phyloP scores from a whole-genome alignment of 2,888 invertebrate genomes.

The Thereva nobilitata region DNA sequence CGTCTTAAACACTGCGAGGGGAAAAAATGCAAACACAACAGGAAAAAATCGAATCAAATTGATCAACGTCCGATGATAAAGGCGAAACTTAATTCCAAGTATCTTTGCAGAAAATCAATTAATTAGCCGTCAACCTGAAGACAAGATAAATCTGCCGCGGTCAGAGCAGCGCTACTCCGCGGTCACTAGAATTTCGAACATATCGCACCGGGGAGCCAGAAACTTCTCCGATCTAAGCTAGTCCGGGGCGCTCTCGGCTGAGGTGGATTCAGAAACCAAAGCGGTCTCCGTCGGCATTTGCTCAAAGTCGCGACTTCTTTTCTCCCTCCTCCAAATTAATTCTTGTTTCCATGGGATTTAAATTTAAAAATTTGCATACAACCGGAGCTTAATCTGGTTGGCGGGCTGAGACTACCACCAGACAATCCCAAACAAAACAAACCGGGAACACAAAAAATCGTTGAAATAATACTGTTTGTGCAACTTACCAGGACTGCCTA shows the following conservation, averaged over 20 bases:
- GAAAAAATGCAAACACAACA: not conserved
- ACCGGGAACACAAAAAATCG: not conserved
- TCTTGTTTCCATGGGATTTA: conserved; percentile 8
- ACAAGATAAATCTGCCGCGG: conserved; percentile 40
- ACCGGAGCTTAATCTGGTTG: conserved; percentile 24
- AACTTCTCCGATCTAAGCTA: not conserved
- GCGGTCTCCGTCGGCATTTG: conserved; percentile 16
- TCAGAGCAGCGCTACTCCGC: not conserved
- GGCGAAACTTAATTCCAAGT: conserved; percentile 42
- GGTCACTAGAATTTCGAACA: conserved; percentile 10
- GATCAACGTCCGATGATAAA: conserved; percentile 41
- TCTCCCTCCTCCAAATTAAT: not conserved
- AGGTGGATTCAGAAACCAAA: conserved; percentile 7
- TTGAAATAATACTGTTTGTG: conserved; percentile 2
- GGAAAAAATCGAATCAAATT: conserved; percentile 36
- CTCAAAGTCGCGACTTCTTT: conserved; percentile 17
- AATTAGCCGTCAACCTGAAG: conserved; percentile 42
- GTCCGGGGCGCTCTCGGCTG: not conserved
- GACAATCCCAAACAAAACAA: conserved; percentile 11
- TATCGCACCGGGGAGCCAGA: conserved; percentile 14
- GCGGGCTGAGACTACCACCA: conserved; percentile 23
- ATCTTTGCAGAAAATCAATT: conserved; percentile 42
- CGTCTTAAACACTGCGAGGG: too few relatives aligned
- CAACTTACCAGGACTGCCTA: conserved; percentile 80
- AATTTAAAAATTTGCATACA: conserved; percentile 39